Evolutionary conservation across 2,113 vertebrate species (phyloP).

Genomic region (Micromys minutus): DNA sequence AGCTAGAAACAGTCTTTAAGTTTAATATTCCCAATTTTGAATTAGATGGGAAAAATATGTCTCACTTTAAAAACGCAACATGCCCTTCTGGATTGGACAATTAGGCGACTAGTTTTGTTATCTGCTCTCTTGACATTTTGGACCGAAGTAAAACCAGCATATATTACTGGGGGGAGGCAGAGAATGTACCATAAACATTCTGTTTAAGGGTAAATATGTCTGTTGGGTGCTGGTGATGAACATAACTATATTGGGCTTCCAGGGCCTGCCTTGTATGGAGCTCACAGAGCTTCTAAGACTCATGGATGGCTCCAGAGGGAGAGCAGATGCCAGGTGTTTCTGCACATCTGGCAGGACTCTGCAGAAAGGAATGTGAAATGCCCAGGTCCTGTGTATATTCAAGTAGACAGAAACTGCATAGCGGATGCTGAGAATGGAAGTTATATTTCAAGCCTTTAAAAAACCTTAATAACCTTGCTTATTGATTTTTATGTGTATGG

Average conservation of each 20-base stretch:
- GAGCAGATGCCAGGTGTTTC: neutral
- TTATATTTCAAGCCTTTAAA: neutral
- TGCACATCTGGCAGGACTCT: neutral
- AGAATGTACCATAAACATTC: neutral
- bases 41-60: slow-evolving; percentile 83
- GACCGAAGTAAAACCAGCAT: neutral
- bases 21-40: slow-evolving; percentile 85
- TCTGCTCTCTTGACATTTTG: slow-evolving; percentile 25
- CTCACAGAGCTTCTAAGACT: neutral
- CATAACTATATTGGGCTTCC: accelerated
- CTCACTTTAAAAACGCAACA: slow-evolving; percentile 81
- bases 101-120: slow-evolving; percentile 65
- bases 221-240: too few relatives aligned
- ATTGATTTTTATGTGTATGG: too few relatives aligned
- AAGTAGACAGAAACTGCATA: neutral
- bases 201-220: neutral
- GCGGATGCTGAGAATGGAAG: slow-evolving; percentile 14
- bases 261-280: neutral
- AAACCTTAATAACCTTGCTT: neutral
- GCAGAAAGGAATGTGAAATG: neutral
- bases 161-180: neutral
- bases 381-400: neutral
- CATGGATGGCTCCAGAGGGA: neutral
- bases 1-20: slow-evolving; percentile 84
- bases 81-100: slow-evolving; percentile 69